Evolutionary conservation across 2,113 vertebrate species (phyloP).

Genomic region (Nibea albiflora): DNA sequence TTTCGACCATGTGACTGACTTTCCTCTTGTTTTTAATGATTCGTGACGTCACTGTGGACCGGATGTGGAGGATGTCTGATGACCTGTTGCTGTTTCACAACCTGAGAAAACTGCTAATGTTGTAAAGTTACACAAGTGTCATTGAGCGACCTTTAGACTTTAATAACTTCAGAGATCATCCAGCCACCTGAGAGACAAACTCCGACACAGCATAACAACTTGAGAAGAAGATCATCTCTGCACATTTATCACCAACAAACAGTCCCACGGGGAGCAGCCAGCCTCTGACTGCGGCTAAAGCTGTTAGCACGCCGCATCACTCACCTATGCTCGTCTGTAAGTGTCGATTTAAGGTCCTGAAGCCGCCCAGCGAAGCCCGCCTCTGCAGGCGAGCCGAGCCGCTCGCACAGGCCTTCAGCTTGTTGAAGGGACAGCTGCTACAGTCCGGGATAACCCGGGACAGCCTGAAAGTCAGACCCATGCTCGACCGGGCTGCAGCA

Average conservation of each 20-base stretch:
- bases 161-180: background rate
- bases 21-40: no score
- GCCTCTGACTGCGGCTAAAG: conserved; percentile 23
- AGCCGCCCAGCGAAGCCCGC: conserved; percentile 36
- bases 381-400: conserved; percentile 17
- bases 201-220: background rate
- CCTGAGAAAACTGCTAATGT: background rate
- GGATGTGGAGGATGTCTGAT: background rate
- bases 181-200: background rate
- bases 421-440: conserved; percentile 69
- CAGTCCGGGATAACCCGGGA: conserved; percentile 72
- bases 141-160: background rate
- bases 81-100: conserved; percentile 47
- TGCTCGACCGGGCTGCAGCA: conserved; percentile 73
- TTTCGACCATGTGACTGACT: no score
- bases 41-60: background rate
- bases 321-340: conserved; percentile 80
- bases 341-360: conserved; percentile 73
- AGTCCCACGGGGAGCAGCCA: background rate
- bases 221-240: fast-evolving
- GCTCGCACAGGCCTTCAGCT: conserved; percentile 51
- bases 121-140: conserved; percentile 55
- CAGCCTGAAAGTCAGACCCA: conserved; percentile 81
- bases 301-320: conserved; percentile 54
- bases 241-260: background rate